Evolutionary conservation across 2,888 invertebrate species (phyloP), one percentile per base, ranked within the genome.

Genomic region (Erebia palarica): DNA sequence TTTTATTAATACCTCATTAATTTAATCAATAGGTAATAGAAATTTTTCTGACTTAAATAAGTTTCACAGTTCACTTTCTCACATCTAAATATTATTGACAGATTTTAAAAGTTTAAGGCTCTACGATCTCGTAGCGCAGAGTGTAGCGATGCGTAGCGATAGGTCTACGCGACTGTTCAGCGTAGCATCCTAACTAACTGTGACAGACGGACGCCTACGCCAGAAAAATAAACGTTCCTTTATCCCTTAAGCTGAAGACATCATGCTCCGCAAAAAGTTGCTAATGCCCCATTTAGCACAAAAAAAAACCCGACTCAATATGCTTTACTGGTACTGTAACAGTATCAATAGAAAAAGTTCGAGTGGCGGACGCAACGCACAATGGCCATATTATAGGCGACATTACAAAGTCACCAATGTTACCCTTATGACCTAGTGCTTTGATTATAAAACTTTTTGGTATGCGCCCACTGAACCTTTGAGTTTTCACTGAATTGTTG

Each of bases 131-230:
- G 36, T 44, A 8, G n/a, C 36, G 36, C 63, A 51, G 66, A 63
- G 63, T 65, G 69, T 57, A 9, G 27, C 44, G 27, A 49, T 49
- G 58, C 57, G 27, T 18, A 47, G 18, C 47, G 57, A 9, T 18
- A 21, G 44, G 14, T 58, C 66, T 66, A 72, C 63, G 64, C 72
- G 72, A 65, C 70, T 69, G 71, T 60, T 65, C 72, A 18, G 65
- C 72, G 69, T 68, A 69, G 73, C 73, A 71, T 72, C 66, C 16
- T 57, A 44, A 44, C 57, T 47, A 47, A 66, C 44, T 58, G 44
- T 66, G 66, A 66, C 57, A 47, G 21, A 21, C 21, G 58, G 44
- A 21, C 21, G 21, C 63, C 63, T 49, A 63, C 47, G 14, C 47
- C 21, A 21, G 55, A 55, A 55, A 55, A 55, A 18, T 14, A 4